phyloP scores from a whole-genome alignment of 2,113 vertebrate genomes.

The Nanorana parkeri region DNA sequence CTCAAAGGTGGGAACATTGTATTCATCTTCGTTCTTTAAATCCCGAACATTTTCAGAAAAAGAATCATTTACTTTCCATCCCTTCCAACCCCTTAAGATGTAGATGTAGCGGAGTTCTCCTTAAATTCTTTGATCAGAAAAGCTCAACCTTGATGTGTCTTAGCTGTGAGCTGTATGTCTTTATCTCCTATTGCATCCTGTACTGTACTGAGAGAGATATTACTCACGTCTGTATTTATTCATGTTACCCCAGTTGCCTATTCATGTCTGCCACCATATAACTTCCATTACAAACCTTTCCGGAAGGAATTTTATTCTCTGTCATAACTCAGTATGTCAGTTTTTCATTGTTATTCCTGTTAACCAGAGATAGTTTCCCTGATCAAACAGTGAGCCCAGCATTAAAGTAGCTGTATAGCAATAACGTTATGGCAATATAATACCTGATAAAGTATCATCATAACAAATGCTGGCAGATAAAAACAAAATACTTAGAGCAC shows the following conservation, averaged over 20 bases:
- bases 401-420: constrained; percentile 21
- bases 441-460: constrained; percentile 40
- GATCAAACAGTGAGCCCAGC: constrained; percentile 22
- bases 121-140: background rate
- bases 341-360: constrained; percentile 32
- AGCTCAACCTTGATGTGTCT: background rate
- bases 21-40: no score
- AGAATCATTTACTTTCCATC: no score
- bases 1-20: no score
- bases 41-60: no score
- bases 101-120: no score
- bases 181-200: constrained; percentile 9
- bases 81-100: no score
- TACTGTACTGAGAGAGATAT: background rate
- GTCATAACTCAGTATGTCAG: constrained; percentile 27
- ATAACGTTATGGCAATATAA: constrained; percentile 22
- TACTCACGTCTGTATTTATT: constrained; percentile 38
- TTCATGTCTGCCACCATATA: constrained; percentile 11
- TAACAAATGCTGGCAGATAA: constrained; percentile 9
- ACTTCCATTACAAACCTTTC: constrained; percentile 26
- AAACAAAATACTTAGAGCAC: constrained; percentile 31
- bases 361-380: constrained; percentile 32
- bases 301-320: constrained; percentile 39
- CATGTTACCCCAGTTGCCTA: constrained; percentile 12
- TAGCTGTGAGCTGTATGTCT: background rate